Evolutionary conservation across 92 coral and sea anemone species (phyloP), one percentile per base, ranked within the genome.

Genomic region (Siderastrea radians): DNA sequence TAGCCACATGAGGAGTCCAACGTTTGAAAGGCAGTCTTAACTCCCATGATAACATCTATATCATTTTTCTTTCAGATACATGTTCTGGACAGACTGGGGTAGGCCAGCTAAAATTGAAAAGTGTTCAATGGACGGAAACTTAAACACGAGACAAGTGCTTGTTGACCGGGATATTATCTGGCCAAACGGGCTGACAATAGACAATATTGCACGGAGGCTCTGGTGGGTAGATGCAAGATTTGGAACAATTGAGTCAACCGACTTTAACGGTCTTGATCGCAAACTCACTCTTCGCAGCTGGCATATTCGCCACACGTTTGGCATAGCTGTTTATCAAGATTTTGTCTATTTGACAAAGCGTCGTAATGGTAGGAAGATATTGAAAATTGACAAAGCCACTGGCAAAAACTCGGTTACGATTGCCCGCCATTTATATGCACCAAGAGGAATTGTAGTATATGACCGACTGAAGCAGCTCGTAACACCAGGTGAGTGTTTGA

Each of bases 41-140:
- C n/a, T n/a, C n/a, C n/a, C n/a, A n/a, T n/a, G n/a, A n/a, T 55
- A 6, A 55, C 60, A 55, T 55, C 60, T 55, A 6, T 55, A 7
- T 55, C 60, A 6, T 64, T 74, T n/a, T 26, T 14, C 62, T 61
- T 77, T 57, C 74, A 96, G 99, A 10, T 93, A 89, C 74, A 71
- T 96, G 92, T 96, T 91, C 81, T 96, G 99, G 99, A 70, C 99
- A 19, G 96, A 93, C 73, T 88, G 94, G 88, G 92, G 94, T 46
- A 81, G 64, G 15, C 54, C 91, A 51, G 94, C 98, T 1, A 96
- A 94, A 77, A 93, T 96, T 75, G 98, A 96, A 73, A 82, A 98
- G 50, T 93, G 96, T n/a, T 91, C 94, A 53, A 93, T 96, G 99
- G 87, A 95, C 78, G 99, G 99, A 51, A 80, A 94, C 75, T 69